Percentiles rank a stretch among this genome's conserved stretches.
Evolutionary conservation across 2,888 invertebrate species (phyloP).

Genomic region (Melieria omissa): DNA sequence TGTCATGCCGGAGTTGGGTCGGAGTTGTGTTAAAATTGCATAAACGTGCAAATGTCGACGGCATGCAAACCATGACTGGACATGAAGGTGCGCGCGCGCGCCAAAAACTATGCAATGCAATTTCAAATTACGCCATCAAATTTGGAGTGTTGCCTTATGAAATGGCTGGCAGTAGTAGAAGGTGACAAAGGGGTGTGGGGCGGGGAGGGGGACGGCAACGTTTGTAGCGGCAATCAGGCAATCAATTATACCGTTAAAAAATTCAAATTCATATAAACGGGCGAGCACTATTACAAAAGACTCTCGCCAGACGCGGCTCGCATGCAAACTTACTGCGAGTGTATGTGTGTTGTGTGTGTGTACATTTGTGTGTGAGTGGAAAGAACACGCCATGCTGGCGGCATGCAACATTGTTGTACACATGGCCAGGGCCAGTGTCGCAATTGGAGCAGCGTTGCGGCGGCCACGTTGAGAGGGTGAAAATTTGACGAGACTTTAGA

Average conservation of each 20-base stretch:
- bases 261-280: conserved; percentile 43
- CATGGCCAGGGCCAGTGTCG: neutral
- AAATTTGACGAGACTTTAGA: conserved; percentile 48
- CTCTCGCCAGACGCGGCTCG: conserved; percentile 18
- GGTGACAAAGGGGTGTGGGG: no score
- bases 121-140: conserved; percentile 59
- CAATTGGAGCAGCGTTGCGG: neutral
- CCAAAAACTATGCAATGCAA: conserved; percentile 63
- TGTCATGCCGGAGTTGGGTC: conserved; percentile 52
- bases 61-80: neutral
- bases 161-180: no score
- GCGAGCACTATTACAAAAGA: conserved; percentile 42
- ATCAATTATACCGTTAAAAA: conserved; percentile 44
- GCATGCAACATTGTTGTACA: conserved; percentile 5
- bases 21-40: conserved; percentile 43
- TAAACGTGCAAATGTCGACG: conserved; percentile 23
- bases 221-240: conserved; percentile 50
- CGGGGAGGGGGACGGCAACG: conserved; percentile 31
- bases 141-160: neutral
- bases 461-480: conserved; percentile 45
- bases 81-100: conserved; percentile 52
- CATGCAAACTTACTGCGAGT: neutral
- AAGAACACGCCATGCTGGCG: conserved; percentile 7
- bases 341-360: neutral
- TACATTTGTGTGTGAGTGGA: neutral